Evolutionary conservation across 1,140 invertebrate species (phyloP).

Genomic region (Leguminivora glycinivorella): DNA sequence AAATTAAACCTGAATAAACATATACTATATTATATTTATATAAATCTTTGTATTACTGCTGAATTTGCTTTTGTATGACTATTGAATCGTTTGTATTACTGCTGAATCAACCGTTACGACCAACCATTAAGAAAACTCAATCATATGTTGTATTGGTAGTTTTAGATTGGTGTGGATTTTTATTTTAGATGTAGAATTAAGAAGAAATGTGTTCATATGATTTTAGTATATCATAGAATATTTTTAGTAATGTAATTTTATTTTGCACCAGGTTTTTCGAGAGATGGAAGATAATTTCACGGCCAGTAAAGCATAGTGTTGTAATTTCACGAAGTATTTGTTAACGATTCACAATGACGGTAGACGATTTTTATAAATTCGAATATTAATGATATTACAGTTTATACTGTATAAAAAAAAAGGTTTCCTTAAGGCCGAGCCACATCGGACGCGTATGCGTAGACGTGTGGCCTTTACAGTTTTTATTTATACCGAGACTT

Average conservation of each 20-base stretch:
- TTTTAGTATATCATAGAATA: conserved; percentile 69
- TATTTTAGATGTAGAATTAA: conserved; percentile 67
- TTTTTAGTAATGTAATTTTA: conserved; percentile 53
- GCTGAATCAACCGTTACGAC: not conserved
- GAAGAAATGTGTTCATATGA: conserved; percentile 77
- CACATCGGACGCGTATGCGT: too few relatives aligned
- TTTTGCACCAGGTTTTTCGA: not conserved
- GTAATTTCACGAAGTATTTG: too few relatives aligned
- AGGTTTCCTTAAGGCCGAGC: too few relatives aligned
- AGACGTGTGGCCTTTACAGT: too few relatives aligned
- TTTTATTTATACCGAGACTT: too few relatives aligned
- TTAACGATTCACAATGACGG: too few relatives aligned
- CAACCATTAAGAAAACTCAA: not conserved
- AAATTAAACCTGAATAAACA: not conserved
- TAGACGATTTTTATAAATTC: too few relatives aligned
- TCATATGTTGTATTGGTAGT: conserved; percentile 48
- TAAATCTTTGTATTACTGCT: not conserved
- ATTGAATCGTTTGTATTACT: not conserved
- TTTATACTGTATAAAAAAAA: too few relatives aligned
- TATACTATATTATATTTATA: too few relatives aligned
- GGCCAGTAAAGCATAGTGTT: not conserved
- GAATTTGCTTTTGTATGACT: too few relatives aligned
- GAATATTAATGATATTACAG: too few relatives aligned
- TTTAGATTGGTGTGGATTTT: conserved; percentile 59
- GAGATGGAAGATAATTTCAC: not conserved